Evolutionary conservation across 2,113 vertebrate species (phyloP).

Genomic region (Dermatemys mawii): DNA sequence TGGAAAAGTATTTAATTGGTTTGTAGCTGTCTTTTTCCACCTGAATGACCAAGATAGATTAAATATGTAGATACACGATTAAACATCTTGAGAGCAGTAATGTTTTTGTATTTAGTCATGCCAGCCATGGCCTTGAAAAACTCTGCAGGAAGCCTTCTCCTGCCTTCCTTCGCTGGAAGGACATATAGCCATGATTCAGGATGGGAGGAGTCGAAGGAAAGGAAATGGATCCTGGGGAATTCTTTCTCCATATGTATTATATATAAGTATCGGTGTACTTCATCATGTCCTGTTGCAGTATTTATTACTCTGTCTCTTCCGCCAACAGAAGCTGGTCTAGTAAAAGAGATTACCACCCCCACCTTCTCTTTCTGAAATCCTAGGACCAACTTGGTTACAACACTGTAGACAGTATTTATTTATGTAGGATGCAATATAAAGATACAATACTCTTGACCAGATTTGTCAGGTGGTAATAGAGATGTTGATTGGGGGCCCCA

Average conservation of each 20-base stretch:
- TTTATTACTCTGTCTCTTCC: background rate
- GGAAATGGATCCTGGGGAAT: fast-evolving
- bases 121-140: background rate
- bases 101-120: fast-evolving
- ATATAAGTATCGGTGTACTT: background rate
- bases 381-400: background rate
- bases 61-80: fast-evolving
- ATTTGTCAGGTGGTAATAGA: background rate
- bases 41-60: background rate
- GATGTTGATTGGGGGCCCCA: background rate
- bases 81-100: background rate
- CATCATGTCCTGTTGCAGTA: fast-evolving
- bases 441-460: background rate
- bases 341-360: background rate
- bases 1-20: background rate
- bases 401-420: background rate
- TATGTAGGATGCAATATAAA: background rate
- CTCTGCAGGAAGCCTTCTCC: background rate
- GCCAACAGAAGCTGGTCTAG: background rate
- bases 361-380: background rate
- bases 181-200: fast-evolving
- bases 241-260: background rate
- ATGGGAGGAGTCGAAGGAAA: background rate
- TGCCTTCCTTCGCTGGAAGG: background rate
- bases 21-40: background rate